Evolutionary conservation across 2,113 vertebrate genomes (phyloP).

Genomic region (Malurus melanocephalus): DNA sequence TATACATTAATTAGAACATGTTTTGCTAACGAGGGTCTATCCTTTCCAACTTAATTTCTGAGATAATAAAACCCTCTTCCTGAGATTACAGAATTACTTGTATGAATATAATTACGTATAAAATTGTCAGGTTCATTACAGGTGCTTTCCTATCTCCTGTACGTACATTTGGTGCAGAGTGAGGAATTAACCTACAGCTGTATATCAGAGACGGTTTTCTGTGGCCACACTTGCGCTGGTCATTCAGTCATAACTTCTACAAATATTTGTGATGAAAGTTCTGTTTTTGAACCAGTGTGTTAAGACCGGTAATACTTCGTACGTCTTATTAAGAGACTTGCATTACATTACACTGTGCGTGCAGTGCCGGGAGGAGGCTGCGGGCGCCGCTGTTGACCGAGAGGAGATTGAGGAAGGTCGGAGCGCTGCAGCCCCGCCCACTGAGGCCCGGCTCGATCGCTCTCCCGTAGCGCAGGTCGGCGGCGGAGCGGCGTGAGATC

Average conservation of each 20-base stretch:
- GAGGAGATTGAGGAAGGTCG: neutral
- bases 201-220: too few species aligned
- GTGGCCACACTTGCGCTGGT: neutral
- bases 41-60: neutral
- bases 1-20: too few species aligned
- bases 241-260: too few species aligned
- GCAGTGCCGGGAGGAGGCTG: neutral
- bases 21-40: neutral
- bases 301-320: too few species aligned
- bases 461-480: neutral
- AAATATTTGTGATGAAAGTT: neutral
- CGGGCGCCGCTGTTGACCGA: conserved; percentile 15
- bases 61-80: neutral
- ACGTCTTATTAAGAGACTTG: too few species aligned
- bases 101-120: neutral
- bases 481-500: accelerated
- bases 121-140: neutral
- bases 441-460: neutral
- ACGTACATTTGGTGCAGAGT: too few species aligned
- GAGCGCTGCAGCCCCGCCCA: neutral
- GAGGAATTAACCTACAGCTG: neutral
- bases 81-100: accelerated
- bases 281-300: neutral
- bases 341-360: neutral
- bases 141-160: neutral